Percentiles rank a stretch among this genome's conserved stretches.
These are phyloP conservation scores for Spisula subtruncata DNA, from an alignment of 2,888 invertebrate species.

Conservation along the genomic window DNA sequence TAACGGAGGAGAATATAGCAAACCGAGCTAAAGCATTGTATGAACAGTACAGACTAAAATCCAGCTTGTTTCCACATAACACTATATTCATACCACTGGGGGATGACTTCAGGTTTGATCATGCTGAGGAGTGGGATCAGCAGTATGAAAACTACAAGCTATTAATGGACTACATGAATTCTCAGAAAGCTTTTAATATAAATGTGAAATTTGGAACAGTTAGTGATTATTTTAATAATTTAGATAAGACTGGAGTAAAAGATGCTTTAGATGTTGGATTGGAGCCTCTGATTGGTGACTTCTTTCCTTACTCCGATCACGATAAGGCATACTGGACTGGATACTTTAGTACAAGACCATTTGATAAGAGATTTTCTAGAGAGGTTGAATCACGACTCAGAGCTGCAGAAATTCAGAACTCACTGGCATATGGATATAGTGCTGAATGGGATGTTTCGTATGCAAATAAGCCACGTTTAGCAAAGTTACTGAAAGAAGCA, in stretches of 20 bases:
- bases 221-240: conserved; percentile 93
- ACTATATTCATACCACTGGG: conserved; percentile 97
- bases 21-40: conserved; percentile 94
- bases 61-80: conserved; percentile 96
- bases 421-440: conserved; percentile 77
- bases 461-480: conserved; percentile 67
- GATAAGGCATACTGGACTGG: conserved; percentile 97
- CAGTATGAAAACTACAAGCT: conserved; percentile 96
- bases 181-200: conserved; percentile 90
- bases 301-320: conserved; percentile 98
- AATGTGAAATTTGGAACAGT: conserved; percentile 93
- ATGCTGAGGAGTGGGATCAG: conserved; percentile 96
- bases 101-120: conserved; percentile 98
- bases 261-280: conserved; percentile 62
- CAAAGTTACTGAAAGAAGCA: conserved; percentile 88
- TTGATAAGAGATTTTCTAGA: conserved; percentile 91
- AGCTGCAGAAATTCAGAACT: conserved; percentile 85
- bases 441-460: conserved; percentile 72
- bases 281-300: conserved; percentile 96
- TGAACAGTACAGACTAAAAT: conserved; percentile 96
- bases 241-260: conserved; percentile 38
- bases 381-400: conserved; percentile 88
- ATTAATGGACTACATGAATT: conserved; percentile 96
- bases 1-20: conserved; percentile 94
- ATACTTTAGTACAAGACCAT: conserved; percentile 94